A percentile compares a stretch with the other conserved stretches of the same genome.
Evolutionary conservation across 2,797 vertebrate genomes (phyloP).

Genomic region (Pampus argenteus): DNA sequence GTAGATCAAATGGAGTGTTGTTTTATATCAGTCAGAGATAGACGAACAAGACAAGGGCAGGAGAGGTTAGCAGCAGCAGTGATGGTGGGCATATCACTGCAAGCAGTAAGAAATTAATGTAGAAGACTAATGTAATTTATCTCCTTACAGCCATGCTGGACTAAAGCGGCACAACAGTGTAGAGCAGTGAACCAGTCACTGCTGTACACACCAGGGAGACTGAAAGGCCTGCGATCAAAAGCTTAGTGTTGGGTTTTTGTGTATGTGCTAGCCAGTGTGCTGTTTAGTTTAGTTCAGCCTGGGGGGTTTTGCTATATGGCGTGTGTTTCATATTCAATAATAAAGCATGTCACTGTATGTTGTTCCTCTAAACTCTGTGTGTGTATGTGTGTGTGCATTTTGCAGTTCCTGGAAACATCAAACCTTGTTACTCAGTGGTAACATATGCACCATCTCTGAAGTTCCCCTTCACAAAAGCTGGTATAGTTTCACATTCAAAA

Average conservation of each 20-base stretch:
- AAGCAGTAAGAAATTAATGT: no score
- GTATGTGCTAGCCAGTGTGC: slow-evolving; percentile 25
- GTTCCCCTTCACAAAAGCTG: slow-evolving; percentile 36
- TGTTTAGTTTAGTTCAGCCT: slow-evolving; percentile 42
- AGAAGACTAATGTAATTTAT: no score
- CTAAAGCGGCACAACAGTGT: slow-evolving; percentile 14
- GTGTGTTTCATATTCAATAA: slow-evolving; percentile 46
- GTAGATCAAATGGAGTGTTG: slow-evolving; percentile 14
- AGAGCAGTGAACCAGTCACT: slow-evolving; percentile 1
- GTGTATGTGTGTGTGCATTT: slow-evolving; percentile 14
- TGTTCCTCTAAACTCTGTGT: slow-evolving; percentile 20
- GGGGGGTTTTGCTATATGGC: slow-evolving; percentile 30
- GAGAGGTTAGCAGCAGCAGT: slow-evolving; percentile 33
- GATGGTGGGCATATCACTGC: no score
- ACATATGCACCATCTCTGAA: slow-evolving; percentile 39
- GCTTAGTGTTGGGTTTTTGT: slow-evolving; percentile 19
- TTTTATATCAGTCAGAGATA: slow-evolving; percentile 8
- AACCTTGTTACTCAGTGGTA: slow-evolving; percentile 32
- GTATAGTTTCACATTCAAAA: slow-evolving; percentile 58
- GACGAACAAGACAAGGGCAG: slow-evolving; percentile 20
- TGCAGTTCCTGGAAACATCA: slow-evolving; percentile 23
- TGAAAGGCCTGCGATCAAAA: slow-evolving; percentile 27
- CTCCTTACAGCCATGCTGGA: slow-evolving; percentile 22
- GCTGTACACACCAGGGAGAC: background rate
- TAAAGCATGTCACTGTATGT: slow-evolving; percentile 37